Evolutionary conservation across 2,797 vertebrate species (phyloP).

Genomic region (Lutjanus argentimaculatus): DNA sequence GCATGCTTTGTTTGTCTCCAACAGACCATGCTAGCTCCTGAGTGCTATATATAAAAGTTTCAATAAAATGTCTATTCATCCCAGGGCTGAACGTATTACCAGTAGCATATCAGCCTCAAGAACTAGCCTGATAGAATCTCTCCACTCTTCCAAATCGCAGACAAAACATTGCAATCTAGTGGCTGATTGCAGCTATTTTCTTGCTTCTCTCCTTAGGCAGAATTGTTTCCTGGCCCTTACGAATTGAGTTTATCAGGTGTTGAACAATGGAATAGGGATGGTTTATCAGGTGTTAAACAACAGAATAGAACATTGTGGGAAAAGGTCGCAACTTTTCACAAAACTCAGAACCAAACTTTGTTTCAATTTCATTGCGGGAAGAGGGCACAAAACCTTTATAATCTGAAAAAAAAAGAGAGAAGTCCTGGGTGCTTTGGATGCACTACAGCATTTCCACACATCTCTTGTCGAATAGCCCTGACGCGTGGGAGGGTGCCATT

Average conservation of each 20-base stretch:
- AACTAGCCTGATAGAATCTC: conserved; percentile 77
- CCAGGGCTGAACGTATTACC: conserved; percentile 76
- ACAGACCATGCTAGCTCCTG: conserved; percentile 60
- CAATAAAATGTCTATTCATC: conserved; percentile 71
- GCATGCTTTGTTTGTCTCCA: conserved; percentile 69
- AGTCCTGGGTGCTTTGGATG: conserved; percentile 50
- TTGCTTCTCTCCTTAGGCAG: conserved; percentile 71
- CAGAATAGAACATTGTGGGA: conserved; percentile 53
- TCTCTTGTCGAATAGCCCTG: conserved; percentile 51
- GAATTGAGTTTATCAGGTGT: conserved; percentile 76
- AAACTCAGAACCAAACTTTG: conserved; percentile 74
- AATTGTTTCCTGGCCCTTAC: conserved; percentile 78
- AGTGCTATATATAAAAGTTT: conserved; percentile 65
- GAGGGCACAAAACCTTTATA: conserved; percentile 61
- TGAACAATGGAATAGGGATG: conserved; percentile 68
- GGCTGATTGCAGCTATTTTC: conserved; percentile 80
- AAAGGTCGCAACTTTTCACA: conserved; percentile 64
- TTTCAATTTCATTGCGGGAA: conserved; percentile 64
- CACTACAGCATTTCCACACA: conserved; percentile 50
- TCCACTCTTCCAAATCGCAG: conserved; percentile 79
- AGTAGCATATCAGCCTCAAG: conserved; percentile 69
- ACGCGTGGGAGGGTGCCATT: conserved; percentile 72
- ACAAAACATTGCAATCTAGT: conserved; percentile 80
- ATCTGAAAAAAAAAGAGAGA: conserved; percentile 28
- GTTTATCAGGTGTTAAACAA: conserved; percentile 76